Base-by-base conservation (phyloP, 2,113 vertebrate genomes). In the Gasterosteus aculeatus region DNA sequence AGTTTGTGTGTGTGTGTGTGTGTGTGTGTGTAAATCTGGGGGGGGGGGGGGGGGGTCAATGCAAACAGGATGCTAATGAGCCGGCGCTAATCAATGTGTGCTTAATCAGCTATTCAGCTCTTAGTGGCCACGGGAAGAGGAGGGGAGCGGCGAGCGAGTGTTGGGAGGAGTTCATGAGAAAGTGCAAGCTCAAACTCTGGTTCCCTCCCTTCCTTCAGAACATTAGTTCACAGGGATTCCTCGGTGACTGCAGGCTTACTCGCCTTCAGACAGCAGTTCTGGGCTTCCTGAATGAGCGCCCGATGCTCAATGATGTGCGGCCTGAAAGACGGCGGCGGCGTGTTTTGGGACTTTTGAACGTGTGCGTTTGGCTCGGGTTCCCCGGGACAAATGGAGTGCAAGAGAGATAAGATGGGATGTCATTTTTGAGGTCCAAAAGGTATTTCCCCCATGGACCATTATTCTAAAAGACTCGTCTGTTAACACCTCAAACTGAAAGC, bases 1-100 rank as follows among this genome's bases (percentile, higher is more conserved):
- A 62, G 61, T 65, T 39, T 12, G 42, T 63, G 64, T 33, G 63
- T 56, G 69, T 77, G 60, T 72, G 69, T 69, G n/a, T 64, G 53
- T 39, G 41, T 19, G 46, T 42, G 58, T 10, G 39, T 18, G 49
- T 69, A 47, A 44, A 26, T 67, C 73, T 74, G 73, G 1, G 35
- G 44, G n/a, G 14, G 69, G 19, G 26, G 51, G 49, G 51, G 72
- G 71, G 77, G 75, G 77, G 53, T 93, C 93, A 87, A 88, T 19
- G 58, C 93, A 96, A 96, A 96, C 69, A 72, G 92, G 91, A 96
- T 95, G 95, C 93, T 96, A 95, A 96, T 95, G 93, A 95, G 94
- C 63, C 89, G 78, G 42, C 78, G 47, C 93, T 93, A 94, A 96
- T 98, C 96, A 94, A 96, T 96, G 87, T 85, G 83, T 89, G 89